phyloP scores from a whole-genome alignment of 2,797 vertebrate species.

The Borostomias antarcticus region DNA sequence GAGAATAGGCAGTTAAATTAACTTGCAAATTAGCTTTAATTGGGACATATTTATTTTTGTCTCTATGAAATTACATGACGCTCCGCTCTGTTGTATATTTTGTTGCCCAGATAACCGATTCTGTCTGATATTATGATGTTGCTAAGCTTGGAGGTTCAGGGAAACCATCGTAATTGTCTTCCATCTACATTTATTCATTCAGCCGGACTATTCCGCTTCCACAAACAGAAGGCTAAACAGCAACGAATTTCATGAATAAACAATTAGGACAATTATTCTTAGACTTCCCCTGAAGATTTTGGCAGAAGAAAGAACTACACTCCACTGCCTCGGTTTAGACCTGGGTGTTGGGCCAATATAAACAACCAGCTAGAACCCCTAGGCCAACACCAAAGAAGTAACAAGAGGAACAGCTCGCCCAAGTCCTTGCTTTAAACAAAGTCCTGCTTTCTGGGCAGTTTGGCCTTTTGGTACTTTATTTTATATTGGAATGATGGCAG shows the following conservation, averaged over 20 bases:
- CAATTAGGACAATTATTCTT: conserved; percentile 20
- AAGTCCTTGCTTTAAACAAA: neutral
- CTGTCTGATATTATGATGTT: neutral
- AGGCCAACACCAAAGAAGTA: neutral
- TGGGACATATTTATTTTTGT: neutral
- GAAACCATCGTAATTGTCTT: neutral
- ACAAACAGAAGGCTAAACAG: neutral
- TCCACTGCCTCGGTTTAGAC: conserved; percentile 56
- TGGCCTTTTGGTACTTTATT: too few species aligned
- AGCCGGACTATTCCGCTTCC: neutral
- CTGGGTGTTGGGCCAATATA: conserved; percentile 39
- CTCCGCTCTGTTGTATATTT: too few species aligned
- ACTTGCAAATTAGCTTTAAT: neutral
- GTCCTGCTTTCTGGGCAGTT: neutral
- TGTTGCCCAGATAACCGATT: too few species aligned
- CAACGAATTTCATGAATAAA: conserved; percentile 35
- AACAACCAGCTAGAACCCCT: conserved; percentile 36
- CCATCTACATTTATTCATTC: neutral
- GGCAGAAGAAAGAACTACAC: conserved; percentile 38
- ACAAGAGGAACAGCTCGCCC: neutral
- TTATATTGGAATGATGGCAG: too few species aligned
- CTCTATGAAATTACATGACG: neutral
- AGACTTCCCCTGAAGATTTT: conserved; percentile 44
- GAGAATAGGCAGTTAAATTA: neutral
- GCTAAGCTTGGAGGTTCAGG: neutral